phyloP scores from a whole-genome alignment of 30 jellyfish, hydroid and myxozoan species.

The Phacellophora camtschatica region DNA sequence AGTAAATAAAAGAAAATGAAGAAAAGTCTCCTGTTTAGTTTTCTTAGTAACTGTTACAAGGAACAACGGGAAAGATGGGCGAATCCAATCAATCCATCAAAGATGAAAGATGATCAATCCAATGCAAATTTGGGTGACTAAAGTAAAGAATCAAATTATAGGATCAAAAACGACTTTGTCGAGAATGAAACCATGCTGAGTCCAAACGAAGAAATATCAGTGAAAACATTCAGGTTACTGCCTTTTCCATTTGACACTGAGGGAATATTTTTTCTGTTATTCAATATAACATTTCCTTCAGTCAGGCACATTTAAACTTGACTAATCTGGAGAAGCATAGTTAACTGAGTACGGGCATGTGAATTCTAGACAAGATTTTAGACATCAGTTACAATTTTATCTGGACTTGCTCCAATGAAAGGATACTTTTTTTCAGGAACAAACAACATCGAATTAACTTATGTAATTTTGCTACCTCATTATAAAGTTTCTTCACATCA shows the following conservation, averaged over 20 bases:
- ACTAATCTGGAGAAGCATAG: background rate
- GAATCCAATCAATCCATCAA: too few relatives aligned
- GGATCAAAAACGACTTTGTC: background rate
- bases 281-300: background rate
- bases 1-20: too few relatives aligned
- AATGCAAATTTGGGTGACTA: too few relatives aligned
- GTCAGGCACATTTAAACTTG: background rate
- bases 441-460: background rate
- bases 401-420: slow-evolving; percentile 67
- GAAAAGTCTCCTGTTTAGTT: too few relatives aligned
- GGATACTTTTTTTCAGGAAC: slow-evolving; percentile 9
- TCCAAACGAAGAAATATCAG: slow-evolving; percentile 43
- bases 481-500: background rate
- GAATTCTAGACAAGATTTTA: slow-evolving; percentile 50
- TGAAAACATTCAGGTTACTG: background rate
- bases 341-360: slow-evolving; percentile 39
- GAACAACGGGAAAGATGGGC: too few relatives aligned
- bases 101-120: too few relatives aligned
- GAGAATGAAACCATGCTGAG: background rate
- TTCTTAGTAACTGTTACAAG: too few relatives aligned
- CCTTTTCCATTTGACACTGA: slow-evolving; percentile 34
- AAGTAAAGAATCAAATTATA: too few relatives aligned
- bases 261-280: slow-evolving; percentile 14
- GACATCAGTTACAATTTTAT: slow-evolving; percentile 34
- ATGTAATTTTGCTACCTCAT: slow-evolving; percentile 19